Evolutionary conservation across 2,888 invertebrate species (phyloP).

Genomic region (Drosophila mimetica): DNA sequence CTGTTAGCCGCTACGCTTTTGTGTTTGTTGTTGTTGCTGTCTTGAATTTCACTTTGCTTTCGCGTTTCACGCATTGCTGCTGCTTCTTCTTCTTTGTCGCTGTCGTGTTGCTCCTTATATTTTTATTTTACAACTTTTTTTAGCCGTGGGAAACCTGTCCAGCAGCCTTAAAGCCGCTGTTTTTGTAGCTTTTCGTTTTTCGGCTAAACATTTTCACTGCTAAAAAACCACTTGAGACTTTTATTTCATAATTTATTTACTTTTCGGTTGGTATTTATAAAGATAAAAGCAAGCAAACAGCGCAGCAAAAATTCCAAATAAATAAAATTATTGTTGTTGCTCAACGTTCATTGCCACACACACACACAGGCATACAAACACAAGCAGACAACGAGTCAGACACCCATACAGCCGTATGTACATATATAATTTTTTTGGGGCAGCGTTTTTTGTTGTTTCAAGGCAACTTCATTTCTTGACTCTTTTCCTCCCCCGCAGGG

Average conservation of each 20-base stretch:
- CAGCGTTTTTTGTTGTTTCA: conserved; percentile 55
- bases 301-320: conserved; percentile 38
- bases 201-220: conserved; percentile 36
- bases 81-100: conserved; percentile 32
- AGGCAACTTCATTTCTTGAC: conserved; percentile 67
- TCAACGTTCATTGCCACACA: conserved; percentile 54
- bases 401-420: conserved; percentile 20
- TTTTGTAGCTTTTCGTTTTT: conserved; percentile 40
- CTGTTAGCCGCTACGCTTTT: conserved; percentile 60
- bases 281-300: conserved; percentile 44
- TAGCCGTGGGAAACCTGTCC: conserved; percentile 70
- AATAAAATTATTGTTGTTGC: conserved; percentile 53
- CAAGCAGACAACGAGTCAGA: conserved; percentile 35
- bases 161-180: conserved; percentile 47
- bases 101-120: conserved; percentile 36
- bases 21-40: conserved; percentile 53
- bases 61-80: conserved; percentile 54
- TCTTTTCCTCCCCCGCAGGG: conserved; percentile 54
- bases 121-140: conserved; percentile 12
- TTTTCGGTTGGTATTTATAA: conserved; percentile 16
- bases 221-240: conserved; percentile 17
- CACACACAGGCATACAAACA: conserved; percentile 15
- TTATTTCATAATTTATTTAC: conserved; percentile 33
- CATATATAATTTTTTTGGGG: conserved; percentile 15
- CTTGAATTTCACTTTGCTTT: conserved; percentile 78